Evolutionary conservation across 1,140 invertebrate species (phyloP).

Genomic region (Apolygus lucorum): DNA sequence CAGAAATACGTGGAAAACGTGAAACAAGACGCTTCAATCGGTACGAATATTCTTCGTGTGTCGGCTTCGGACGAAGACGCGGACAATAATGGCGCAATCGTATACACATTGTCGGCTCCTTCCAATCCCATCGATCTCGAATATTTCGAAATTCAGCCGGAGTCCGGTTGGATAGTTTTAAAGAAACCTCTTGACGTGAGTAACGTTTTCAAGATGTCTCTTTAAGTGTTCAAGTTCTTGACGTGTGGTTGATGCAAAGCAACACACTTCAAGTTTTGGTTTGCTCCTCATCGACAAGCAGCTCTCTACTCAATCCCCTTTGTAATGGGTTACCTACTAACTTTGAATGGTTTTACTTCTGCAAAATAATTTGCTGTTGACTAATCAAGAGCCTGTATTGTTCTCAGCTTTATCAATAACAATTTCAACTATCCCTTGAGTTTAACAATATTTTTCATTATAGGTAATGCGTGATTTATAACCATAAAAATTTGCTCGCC

Average conservation of each 20-base stretch:
- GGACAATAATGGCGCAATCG: slow-evolving; percentile 89
- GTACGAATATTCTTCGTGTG: slow-evolving; percentile 85
- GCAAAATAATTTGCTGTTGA: no score
- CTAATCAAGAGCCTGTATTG: no score
- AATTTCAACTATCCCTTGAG: no score
- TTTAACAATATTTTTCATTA: no score
- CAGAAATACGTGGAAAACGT: slow-evolving; percentile 95
- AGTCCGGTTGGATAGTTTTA: slow-evolving; percentile 90
- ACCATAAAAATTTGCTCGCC: no score
- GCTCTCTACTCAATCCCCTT: background rate
- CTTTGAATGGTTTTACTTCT: no score
- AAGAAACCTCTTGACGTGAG: slow-evolving; percentile 93
- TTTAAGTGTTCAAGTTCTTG: no score
- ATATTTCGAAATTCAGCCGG: slow-evolving; percentile 91
- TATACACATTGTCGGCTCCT: slow-evolving; percentile 79
- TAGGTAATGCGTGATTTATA: no score
- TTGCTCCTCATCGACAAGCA: background rate
- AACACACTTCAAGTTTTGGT: background rate
- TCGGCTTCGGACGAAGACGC: slow-evolving; percentile 93
- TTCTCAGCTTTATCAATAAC: no score
- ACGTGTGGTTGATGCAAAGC: background rate
- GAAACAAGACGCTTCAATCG: slow-evolving; percentile 91
- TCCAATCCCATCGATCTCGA: slow-evolving; percentile 77
- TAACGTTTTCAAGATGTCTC: slow-evolving; percentile 41
- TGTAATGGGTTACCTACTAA: no score